Evolutionary conservation across 1,140 invertebrate species (phyloP).

Genomic region (Heliconius eleuchia): DNA sequence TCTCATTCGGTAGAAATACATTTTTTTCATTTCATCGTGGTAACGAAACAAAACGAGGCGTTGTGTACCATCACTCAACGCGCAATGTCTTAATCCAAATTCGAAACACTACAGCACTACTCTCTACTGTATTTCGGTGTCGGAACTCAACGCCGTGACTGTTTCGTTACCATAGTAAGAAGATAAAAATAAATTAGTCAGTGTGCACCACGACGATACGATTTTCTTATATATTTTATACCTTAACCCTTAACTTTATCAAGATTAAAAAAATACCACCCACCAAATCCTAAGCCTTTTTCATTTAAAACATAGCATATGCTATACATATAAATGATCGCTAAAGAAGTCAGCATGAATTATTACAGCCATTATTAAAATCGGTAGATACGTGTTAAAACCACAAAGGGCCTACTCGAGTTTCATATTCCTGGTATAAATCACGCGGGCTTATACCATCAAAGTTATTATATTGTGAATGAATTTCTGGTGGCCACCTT

Average conservation of each 20-base stretch:
- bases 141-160: no score
- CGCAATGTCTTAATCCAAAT: no score
- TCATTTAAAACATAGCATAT: not conserved
- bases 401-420: conserved; percentile 40
- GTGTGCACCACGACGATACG: no score
- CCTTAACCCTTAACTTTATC: not conserved
- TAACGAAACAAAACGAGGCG: no score
- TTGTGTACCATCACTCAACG: no score
- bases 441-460: conserved; percentile 33
- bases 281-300: not conserved
- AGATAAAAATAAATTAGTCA: no score
- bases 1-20: no score
- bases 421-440: conserved; percentile 40
- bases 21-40: no score
- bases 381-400: conserved; percentile 39
- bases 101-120: no score
- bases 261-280: not conserved
- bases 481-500: conserved; percentile 24
- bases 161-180: no score
- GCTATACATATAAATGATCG: conserved; percentile 12
- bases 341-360: conserved; percentile 28
- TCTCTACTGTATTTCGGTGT: no score
- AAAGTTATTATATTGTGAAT: conserved; percentile 37
- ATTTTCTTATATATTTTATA: no score
- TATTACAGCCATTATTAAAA: conserved; percentile 40